Evolutionary conservation across 2,888 invertebrate species (phyloP).

Genomic region (Caenorhabditis macrosperma): DNA sequence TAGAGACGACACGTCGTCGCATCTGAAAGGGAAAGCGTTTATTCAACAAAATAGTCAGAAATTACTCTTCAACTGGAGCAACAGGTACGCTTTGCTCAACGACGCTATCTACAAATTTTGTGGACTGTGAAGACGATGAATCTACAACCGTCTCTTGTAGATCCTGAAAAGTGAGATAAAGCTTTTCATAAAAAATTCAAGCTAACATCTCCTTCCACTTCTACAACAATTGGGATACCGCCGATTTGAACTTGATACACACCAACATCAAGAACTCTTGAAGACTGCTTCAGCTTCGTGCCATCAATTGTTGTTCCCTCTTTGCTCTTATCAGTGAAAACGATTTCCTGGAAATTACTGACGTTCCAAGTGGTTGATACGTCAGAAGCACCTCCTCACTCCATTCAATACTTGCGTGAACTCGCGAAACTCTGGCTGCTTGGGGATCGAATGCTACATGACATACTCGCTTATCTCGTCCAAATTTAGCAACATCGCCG

Average conservation of each 20-base stretch:
- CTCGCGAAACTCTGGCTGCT: conserved; percentile 56
- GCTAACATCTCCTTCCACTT: conserved; percentile 26
- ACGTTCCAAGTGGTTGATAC: no score
- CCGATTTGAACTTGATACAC: conserved; percentile 19
- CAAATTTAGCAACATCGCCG: conserved; percentile 35
- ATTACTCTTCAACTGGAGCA: conserved; percentile 22
- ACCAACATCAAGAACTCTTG: conserved; percentile 4
- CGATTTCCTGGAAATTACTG: conserved; percentile 17
- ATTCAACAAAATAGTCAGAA: not conserved
- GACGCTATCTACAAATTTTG: not conserved
- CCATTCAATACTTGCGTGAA: conserved; percentile 58
- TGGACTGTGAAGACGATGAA: not conserved
- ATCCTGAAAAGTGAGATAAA: conserved; percentile 4
- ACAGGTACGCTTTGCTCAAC: not conserved
- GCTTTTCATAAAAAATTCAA: no score
- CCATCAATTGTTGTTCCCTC: conserved; percentile 41
- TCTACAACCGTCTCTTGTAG: conserved; percentile 25
- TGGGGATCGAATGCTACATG: conserved; percentile 46
- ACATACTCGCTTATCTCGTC: conserved; percentile 57
- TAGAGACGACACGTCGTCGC: conserved; percentile 6
- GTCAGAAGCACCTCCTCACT: conserved; percentile 34
- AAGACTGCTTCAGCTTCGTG: conserved; percentile 9
- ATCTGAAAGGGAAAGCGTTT: not conserved
- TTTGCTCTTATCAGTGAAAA: conserved; percentile 40
- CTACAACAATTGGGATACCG: conserved; percentile 17